Percentiles rank a stretch among this genome's conserved stretches.
phyloP scores from a whole-genome alignment of 2,113 vertebrate species.

The Mormyrus iriodes region DNA sequence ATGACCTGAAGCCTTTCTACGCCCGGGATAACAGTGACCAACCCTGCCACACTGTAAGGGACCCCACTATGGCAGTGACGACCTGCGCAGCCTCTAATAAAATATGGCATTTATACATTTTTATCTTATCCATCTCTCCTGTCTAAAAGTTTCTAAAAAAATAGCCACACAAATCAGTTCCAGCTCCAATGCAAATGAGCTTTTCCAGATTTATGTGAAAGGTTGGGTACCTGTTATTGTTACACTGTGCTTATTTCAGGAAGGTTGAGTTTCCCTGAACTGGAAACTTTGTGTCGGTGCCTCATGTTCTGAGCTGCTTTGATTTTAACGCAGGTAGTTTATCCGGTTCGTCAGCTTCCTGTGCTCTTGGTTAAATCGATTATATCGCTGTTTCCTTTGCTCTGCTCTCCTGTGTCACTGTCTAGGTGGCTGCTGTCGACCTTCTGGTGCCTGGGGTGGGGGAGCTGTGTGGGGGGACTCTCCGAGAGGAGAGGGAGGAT shows the following conservation, averaged over 20 bases:
- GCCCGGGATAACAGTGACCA: slow-evolving; percentile 82
- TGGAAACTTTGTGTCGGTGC: neutral
- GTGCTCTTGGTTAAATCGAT: neutral
- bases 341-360: neutral
- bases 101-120: neutral
- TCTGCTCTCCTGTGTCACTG: neutral
- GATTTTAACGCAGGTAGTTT: neutral
- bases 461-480: slow-evolving; percentile 86
- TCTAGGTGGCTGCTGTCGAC: slow-evolving; percentile 87
- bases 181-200: neutral
- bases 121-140: neutral
- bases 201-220: neutral
- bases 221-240: neutral
- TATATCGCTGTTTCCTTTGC: slow-evolving; percentile 3
- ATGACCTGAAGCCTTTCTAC: slow-evolving; percentile 90
- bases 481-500: slow-evolving; percentile 83
- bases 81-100: neutral
- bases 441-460: slow-evolving; percentile 87
- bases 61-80: neutral
- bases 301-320: neutral
- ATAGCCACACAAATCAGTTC: neutral
- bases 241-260: neutral
- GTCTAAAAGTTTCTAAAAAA: neutral
- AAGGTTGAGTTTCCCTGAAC: neutral
- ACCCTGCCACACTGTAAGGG: slow-evolving; percentile 74